Evolutionary conservation across 2,113 vertebrate species (phyloP).

Genomic region (Nansenia antarctica): DNA sequence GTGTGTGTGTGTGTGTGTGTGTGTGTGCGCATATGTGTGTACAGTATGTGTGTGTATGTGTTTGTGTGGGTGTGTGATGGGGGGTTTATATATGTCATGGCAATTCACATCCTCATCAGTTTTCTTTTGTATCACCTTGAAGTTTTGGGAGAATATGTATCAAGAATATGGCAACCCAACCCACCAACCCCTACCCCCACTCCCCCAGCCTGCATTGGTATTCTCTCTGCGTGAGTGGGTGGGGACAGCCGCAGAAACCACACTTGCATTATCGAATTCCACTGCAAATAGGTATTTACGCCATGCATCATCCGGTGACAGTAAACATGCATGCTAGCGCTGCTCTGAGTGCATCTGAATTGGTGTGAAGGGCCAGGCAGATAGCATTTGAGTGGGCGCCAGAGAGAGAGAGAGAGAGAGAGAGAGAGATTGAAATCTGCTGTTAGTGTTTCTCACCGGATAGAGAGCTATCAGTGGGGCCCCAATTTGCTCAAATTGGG

Average conservation of each 20-base stretch:
- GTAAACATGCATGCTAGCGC: slow-evolving; percentile 60
- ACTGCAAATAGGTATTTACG: slow-evolving; percentile 69
- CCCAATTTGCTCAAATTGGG: too few species aligned
- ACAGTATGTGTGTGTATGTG: background rate
- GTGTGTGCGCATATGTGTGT: background rate
- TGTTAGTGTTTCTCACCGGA: too few species aligned
- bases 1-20: background rate
- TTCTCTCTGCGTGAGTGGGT: slow-evolving; percentile 36
- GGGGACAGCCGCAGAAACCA: slow-evolving; percentile 44
- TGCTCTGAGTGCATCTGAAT: slow-evolving; percentile 66
- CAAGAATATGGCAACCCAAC: slow-evolving; percentile 51
- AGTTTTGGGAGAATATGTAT: slow-evolving; percentile 58
- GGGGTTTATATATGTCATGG: slow-evolving; percentile 61
- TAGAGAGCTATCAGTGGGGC: too few species aligned
- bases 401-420: slow-evolving; percentile 35
- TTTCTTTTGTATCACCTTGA: slow-evolving; percentile 71
- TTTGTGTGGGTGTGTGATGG: background rate
- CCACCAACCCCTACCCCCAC: slow-evolving; percentile 14
- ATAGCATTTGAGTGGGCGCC: slow-evolving; percentile 62
- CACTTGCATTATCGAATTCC: slow-evolving; percentile 63
- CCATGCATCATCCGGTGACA: slow-evolving; percentile 65
- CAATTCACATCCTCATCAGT: slow-evolving; percentile 63
- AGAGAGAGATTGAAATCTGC: slow-evolving; percentile 10
- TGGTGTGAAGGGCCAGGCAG: slow-evolving; percentile 59
- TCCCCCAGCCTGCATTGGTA: slow-evolving; percentile 20